Evolutionary conservation across 2,888 invertebrate species (phyloP), one percentile per base, ranked within the genome.

Genomic region (Idaea straminata): DNA sequence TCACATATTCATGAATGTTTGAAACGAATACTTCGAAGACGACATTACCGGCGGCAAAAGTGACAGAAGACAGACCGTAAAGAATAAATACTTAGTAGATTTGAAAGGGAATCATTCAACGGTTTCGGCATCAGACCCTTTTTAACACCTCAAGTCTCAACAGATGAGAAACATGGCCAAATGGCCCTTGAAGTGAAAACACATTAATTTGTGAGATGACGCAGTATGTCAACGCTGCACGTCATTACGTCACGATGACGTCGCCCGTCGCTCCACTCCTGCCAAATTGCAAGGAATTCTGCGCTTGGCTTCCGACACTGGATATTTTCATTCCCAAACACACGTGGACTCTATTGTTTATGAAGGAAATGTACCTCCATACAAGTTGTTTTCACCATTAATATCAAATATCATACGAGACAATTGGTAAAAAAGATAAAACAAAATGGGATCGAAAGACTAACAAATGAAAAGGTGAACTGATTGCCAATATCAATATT

Each of bases 181-280:
- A 0, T 6, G 47, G 13, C 47, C 47, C 47, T 47, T 47, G 47
- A 47, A 47, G 47, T 47, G 47, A 47, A 47, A 47, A 47, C 47
- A 47, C 47, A 13, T 6, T 47, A 47, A 47, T 47, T 47, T 47
- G 47, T 10, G 47, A 47, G 6, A 62, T 64, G 64, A 61, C 65
- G 67, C 67, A 68, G 65, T 47, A 47, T 58, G 57, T 62, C 47
- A 34, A 62, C 63, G 67, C 64, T 66, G 62, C 35, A 16, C 16
- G 25, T 7, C 61, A 66, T 68, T 61, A 64, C 66, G 64, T 66
- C 64, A 66, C 36, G 13, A 16, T 57, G 62, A 62, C 64, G 68
- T 47, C 35, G 62, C 59, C 47, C 47, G 13, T 47, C 47, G 47
- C 7, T 47, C 47, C 47, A 47, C 47, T 7, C 60, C 38, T 68